Conservation (phyloP, 2,888 invertebrate genomes). For the Lepidonotus clava region DNA sequence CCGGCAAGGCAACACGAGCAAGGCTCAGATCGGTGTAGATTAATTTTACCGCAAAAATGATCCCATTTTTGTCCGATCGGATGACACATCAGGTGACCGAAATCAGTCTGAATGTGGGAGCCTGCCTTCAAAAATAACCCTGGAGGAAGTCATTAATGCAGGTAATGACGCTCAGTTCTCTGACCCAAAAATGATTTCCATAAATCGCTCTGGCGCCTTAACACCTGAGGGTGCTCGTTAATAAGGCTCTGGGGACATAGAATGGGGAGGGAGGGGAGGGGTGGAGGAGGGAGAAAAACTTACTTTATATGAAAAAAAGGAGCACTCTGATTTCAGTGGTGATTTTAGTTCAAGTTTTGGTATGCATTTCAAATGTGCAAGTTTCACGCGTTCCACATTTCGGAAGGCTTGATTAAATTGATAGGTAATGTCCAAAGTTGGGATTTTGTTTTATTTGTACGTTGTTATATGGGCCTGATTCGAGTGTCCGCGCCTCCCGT, state of each 20-base stretch:
- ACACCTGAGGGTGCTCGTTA: not conserved
- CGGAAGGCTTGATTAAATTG: too few relatives aligned
- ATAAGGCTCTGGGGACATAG: not conserved
- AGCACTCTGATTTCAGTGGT: too few relatives aligned
- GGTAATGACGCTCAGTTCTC: not conserved
- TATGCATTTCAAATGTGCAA: too few relatives aligned
- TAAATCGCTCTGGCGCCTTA: not conserved
- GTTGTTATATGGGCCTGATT: too few relatives aligned
- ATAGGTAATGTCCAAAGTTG: too few relatives aligned
- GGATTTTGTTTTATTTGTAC: too few relatives aligned
- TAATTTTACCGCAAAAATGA: slow-evolving; percentile 12
- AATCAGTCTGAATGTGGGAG: not conserved
- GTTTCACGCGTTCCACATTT: too few relatives aligned
- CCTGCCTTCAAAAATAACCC: not conserved
- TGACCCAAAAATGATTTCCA: slow-evolving; percentile 34
- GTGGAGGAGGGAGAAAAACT: not conserved
- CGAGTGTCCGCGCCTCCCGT: too few relatives aligned
- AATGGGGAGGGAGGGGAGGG: not conserved
- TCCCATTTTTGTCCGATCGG: slow-evolving; percentile 17
- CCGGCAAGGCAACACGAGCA: not conserved
- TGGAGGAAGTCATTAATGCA: slow-evolving; percentile 16
- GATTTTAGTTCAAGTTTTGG: too few relatives aligned
- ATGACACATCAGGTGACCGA: slow-evolving; percentile 36
- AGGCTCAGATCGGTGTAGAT: not conserved
- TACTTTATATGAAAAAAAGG: too few relatives aligned